Evolutionary conservation across 2,888 invertebrate species (phyloP).

Genomic region (Eretmocerus hayati): DNA sequence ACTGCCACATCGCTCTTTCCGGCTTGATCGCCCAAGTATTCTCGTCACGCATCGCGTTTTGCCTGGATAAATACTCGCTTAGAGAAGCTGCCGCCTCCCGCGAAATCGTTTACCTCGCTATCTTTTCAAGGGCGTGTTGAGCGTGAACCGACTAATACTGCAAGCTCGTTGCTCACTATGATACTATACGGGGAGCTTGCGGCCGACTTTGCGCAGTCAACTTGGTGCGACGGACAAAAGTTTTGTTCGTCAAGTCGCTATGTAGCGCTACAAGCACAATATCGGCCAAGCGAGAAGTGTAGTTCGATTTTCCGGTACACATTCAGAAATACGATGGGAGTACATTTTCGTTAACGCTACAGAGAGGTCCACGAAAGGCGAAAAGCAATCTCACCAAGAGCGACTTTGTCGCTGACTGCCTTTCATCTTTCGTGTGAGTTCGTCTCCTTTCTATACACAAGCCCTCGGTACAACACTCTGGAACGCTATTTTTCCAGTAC

Average conservation of each 20-base stretch:
- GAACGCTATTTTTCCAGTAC: background rate
- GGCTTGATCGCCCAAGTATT: too few relatives aligned
- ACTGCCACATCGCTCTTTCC: too few relatives aligned
- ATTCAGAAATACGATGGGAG: conserved; percentile 5
- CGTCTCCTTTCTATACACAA: conserved; percentile 14
- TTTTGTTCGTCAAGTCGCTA: background rate
- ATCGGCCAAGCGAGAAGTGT: conserved; percentile 25
- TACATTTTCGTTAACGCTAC: conserved; percentile 35
- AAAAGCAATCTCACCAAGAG: conserved; percentile 32
- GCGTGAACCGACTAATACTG: too few relatives aligned
- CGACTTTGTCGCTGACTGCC: conserved; percentile 23
- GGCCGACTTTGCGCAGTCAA: too few relatives aligned
- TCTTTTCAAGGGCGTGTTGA: too few relatives aligned
- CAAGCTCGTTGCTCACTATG: too few relatives aligned
- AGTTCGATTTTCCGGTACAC: conserved; percentile 39
- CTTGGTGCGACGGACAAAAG: too few relatives aligned
- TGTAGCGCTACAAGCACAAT: conserved; percentile 21
- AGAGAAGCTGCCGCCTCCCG: too few relatives aligned
- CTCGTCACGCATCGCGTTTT: too few relatives aligned
- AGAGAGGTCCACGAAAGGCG: conserved; percentile 26
- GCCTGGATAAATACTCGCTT: too few relatives aligned
- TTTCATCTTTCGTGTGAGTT: conserved; percentile 10
- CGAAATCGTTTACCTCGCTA: too few relatives aligned
- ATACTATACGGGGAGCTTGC: too few relatives aligned
- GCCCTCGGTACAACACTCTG: background rate